phyloP scores from a whole-genome alignment of 2,888 invertebrate genomes.

The Marasmarcha lunaedactyla region DNA sequence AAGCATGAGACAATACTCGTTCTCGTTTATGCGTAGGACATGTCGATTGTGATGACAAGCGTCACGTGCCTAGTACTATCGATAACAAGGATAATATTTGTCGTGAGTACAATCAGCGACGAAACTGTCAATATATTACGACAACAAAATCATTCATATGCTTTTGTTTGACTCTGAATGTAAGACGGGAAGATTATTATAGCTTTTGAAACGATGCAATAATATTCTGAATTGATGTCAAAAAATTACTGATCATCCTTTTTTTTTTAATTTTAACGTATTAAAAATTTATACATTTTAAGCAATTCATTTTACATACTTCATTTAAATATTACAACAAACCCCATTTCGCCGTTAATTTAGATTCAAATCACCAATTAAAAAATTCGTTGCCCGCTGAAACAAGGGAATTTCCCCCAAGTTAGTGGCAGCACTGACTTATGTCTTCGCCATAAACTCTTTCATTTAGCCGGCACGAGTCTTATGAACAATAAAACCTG shows the following conservation, averaged over 20 bases:
- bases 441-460: conserved; percentile 66
- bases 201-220: neutral
- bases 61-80: conserved; percentile 64
- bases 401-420: neutral
- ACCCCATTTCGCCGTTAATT: too few relatives aligned
- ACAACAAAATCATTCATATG: conserved; percentile 42
- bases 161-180: conserved; percentile 31
- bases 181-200: conserved; percentile 11
- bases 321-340: too few relatives aligned
- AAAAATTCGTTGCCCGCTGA: too few relatives aligned
- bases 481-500: conserved; percentile 71
- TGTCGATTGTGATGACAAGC: conserved; percentile 9
- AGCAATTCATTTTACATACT: too few relatives aligned
- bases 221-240: too few relatives aligned
- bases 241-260: too few relatives aligned
- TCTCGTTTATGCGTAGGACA: too few relatives aligned
- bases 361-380: too few relatives aligned
- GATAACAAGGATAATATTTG: conserved; percentile 52
- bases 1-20: too few relatives aligned
- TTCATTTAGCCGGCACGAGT: conserved; percentile 70
- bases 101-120: conserved; percentile 41
- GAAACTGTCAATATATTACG: conserved; percentile 62
- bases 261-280: too few relatives aligned
- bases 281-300: too few relatives aligned
- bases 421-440: conserved; percentile 50